Conservation (phyloP, 2,888 invertebrate species). For the Plebejus anna region DNA sequence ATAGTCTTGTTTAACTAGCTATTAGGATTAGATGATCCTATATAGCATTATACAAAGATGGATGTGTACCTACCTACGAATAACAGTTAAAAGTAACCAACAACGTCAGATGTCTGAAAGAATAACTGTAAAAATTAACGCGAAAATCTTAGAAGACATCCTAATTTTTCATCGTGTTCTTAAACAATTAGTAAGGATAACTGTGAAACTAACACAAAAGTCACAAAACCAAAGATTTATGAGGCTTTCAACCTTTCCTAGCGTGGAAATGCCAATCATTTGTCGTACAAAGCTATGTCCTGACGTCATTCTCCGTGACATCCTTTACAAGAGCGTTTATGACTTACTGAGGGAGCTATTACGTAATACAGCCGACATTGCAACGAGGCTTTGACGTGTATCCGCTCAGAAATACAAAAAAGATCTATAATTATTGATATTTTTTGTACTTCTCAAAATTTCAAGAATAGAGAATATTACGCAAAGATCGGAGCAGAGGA, state of each 20-base stretch:
- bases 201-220: neutral
- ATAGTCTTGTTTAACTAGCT: neutral
- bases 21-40: too few relatives aligned
- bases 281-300: neutral
- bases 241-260: neutral
- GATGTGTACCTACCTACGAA: too few relatives aligned
- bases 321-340: constrained; percentile 3
- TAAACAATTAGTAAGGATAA: neutral
- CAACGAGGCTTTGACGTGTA: neutral
- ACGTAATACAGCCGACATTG: neutral
- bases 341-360: neutral
- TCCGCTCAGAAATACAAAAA: neutral
- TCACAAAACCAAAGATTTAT: neutral
- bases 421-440: too few relatives aligned
- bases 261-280: neutral
- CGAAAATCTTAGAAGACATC: neutral
- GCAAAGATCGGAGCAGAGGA: too few relatives aligned
- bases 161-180: neutral
- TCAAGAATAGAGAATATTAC: too few relatives aligned
- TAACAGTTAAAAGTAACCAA: too few relatives aligned
- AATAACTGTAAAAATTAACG: neutral
- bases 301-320: constrained; percentile 22
- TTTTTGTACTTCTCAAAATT: neutral
- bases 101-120: neutral
- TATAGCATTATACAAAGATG: too few relatives aligned